These are phyloP conservation scores for Drosophila quinaria DNA, from an alignment of 2,888 invertebrate genomes.

Conservation along the genomic window DNA sequence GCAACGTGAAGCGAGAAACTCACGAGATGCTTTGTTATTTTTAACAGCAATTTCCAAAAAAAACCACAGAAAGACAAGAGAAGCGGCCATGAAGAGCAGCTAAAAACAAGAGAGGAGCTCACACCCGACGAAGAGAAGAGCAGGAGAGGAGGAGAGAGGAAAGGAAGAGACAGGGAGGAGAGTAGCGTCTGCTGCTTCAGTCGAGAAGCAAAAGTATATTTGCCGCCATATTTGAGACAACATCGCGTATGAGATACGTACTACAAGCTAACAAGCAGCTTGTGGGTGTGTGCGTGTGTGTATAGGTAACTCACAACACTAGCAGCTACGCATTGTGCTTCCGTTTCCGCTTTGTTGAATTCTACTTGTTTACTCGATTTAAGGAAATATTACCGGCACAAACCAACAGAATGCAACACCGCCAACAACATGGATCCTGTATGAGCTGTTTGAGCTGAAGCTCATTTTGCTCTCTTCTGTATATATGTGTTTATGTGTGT, in stretches of 20 bases:
- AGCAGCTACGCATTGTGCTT: slow-evolving; percentile 79
- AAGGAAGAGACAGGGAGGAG: neutral
- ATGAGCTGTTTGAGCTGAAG: slow-evolving; percentile 37
- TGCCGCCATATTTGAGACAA: slow-evolving; percentile 82
- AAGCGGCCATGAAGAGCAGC: slow-evolving; percentile 28
- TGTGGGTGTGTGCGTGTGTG: slow-evolving; percentile 27
- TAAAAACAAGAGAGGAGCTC: slow-evolving; percentile 10
- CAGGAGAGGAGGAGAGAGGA: neutral
- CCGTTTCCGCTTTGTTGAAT: slow-evolving; percentile 82
- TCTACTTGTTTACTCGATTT: slow-evolving; percentile 83
- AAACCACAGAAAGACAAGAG: slow-evolving; percentile 69
- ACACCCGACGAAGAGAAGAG: neutral
- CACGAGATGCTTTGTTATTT: slow-evolving; percentile 76
- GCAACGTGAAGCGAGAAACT: slow-evolving; percentile 64
- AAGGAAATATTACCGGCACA: slow-evolving; percentile 82
- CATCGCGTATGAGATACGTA: slow-evolving; percentile 67
- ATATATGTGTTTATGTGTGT: slow-evolving; percentile 26
- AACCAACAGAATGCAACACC: slow-evolving; percentile 79
- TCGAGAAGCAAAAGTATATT: slow-evolving; percentile 72
- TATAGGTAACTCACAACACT: slow-evolving; percentile 56
- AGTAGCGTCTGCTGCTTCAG: slow-evolving; percentile 52
- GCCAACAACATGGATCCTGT: slow-evolving; percentile 49
- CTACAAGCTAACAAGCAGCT: slow-evolving; percentile 6
- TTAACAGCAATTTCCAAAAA: slow-evolving; percentile 82
- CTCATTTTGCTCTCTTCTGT: slow-evolving; percentile 34